Evolutionary conservation across 2,113 vertebrate species (phyloP), one percentile per base, ranked within the genome.

Genomic region (Pseudopipra pipra): DNA sequence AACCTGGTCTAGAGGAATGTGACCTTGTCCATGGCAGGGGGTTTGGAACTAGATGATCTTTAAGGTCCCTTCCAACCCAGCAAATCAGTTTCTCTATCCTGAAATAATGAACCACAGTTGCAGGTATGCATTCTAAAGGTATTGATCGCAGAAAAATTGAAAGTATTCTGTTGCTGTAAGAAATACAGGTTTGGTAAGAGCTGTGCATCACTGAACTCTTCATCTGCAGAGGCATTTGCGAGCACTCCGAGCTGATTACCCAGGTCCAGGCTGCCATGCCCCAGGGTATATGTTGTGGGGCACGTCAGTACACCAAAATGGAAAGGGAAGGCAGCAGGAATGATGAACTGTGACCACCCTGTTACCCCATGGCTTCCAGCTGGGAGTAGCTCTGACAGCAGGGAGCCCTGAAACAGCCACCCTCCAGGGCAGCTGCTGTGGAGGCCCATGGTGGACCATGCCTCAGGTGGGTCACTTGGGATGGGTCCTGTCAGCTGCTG

Each of bases 251-350:
- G 51, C 33, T 21, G 37, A 20, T 44, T 27, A 16, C 18, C 5
- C 1, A 4, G 39, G 7, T 12, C 25, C 28, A 54, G 46, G 66
- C 33, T 9, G 13, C 47, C 41, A 33, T 0, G 0, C 12, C 6
- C 0, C 2, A 1, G 4, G 6, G 28, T 12, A 18, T 1, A 0
- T 2, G 3, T 2, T 51, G 17, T 16, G n/a, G 30, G 30, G 9
- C 27, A 49, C 1, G 1, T 25, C 31, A 10, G 9, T 13, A 15
- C 31, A 10, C 67, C 2, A 2, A 21, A 37, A n/a, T 5, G 20
- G 54, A 46, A 63, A 55, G 47, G 31, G 31, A 59, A 55, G 17
- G 47, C 35, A 30, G 21, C 11, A 33, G 58, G 35, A 41, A 67
- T 30, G 0, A 2, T 14, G 43, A 33, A 6, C 7, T 58, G 31